Conservation (phyloP, 2,888 invertebrate species). For the Agrochola lychnidis region DNA sequence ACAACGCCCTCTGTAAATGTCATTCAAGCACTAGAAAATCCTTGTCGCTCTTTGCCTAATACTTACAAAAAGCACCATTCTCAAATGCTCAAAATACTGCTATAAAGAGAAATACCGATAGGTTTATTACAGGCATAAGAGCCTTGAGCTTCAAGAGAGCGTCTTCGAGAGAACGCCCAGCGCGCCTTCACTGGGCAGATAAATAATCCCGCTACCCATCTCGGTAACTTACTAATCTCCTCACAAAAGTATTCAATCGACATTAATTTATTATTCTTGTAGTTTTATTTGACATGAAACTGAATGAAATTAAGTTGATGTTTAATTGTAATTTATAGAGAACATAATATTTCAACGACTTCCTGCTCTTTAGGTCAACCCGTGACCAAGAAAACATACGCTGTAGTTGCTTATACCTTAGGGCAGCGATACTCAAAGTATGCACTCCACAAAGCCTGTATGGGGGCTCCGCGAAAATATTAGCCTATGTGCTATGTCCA, state of each 20-base stretch:
- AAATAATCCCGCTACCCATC: neutral
- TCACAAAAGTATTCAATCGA: neutral
- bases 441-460: too few relatives aligned
- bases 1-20: neutral
- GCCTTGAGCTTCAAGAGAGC: neutral
- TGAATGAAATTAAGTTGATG: neutral
- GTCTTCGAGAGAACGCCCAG: neutral
- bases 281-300: neutral
- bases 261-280: neutral
- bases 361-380: neutral
- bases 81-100: neutral
- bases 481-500: too few relatives aligned
- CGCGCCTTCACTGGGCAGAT: neutral
- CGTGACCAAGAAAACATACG: neutral
- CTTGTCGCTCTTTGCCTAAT: neutral
- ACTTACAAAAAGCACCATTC: neutral
- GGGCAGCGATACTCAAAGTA: too few relatives aligned
- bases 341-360: neutral
- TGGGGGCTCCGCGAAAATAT: too few relatives aligned
- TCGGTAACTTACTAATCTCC: neutral
- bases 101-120: neutral
- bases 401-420: neutral
- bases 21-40: neutral
- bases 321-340: neutral
- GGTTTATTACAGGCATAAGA: neutral